Percentiles rank a stretch among this genome's conserved stretches.
phyloP scores from a whole-genome alignment of 2,797 vertebrate species.

The Jordanella pulchra region DNA sequence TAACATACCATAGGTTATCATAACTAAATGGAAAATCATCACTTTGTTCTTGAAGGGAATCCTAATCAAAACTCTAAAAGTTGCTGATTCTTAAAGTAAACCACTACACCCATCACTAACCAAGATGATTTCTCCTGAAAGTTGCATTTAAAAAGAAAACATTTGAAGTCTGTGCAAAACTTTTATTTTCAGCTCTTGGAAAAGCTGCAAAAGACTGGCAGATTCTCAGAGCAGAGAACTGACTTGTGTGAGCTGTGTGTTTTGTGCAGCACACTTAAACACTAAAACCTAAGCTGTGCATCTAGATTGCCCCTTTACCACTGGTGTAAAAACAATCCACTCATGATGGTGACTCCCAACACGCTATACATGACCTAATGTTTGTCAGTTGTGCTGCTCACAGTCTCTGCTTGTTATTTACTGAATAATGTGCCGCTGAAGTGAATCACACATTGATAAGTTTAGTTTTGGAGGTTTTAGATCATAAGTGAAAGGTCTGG shows the following conservation, averaged over 20 bases:
- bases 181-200: slow-evolving; percentile 46
- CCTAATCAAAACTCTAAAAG: slow-evolving; percentile 2
- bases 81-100: neutral
- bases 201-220: slow-evolving; percentile 33
- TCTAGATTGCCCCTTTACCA: slow-evolving; percentile 3
- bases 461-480: slow-evolving; percentile 8
- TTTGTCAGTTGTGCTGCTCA: neutral
- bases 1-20: neutral
- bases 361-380: neutral
- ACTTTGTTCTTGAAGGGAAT: neutral
- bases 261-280: slow-evolving; percentile 32
- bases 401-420: neutral
- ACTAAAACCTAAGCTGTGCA: slow-evolving; percentile 13
- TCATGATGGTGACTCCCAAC: neutral
- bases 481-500: neutral
- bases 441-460: neutral
- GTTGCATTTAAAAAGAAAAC: slow-evolving; percentile 11
- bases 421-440: neutral
- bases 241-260: slow-evolving; percentile 39
- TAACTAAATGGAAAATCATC: neutral
- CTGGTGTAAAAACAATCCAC: slow-evolving; percentile 13
- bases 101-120: neutral
- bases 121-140: slow-evolving; percentile 17
- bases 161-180: slow-evolving; percentile 43
- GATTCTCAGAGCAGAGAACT: slow-evolving; percentile 43